These are phyloP conservation scores for Ormyrus nitidulus DNA, from an alignment of 2,888 invertebrate species.

Conservation along the genomic window DNA sequence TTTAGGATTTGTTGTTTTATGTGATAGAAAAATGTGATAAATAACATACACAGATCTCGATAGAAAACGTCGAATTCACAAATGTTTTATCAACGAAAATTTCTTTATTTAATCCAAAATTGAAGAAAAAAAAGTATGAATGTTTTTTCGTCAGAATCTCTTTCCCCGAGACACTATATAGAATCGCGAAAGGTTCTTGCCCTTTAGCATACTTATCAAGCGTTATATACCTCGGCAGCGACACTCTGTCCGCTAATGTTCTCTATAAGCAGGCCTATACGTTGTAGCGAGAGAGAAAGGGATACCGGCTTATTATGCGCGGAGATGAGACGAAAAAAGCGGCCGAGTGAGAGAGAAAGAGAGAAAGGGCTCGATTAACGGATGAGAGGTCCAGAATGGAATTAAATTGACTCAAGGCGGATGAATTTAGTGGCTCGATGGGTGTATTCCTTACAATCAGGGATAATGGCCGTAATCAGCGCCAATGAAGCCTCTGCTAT, in stretches of 20 bases:
- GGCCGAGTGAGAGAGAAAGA: conserved; percentile 1
- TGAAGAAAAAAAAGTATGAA: not conserved
- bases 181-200: conserved; percentile 30
- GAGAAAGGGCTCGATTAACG: conserved; percentile 31
- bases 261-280: conserved; percentile 3
- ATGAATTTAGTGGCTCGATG: conserved; percentile 45
- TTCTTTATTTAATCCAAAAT: not conserved
- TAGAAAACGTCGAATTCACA: too few relatives aligned
- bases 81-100: not conserved
- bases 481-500: conserved; percentile 17
- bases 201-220: conserved; percentile 44
- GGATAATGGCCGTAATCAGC: conserved; percentile 51
- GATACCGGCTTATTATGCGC: not conserved
- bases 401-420: conserved; percentile 55
- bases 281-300: conserved; percentile 11
- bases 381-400: conserved; percentile 42
- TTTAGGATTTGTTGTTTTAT: too few relatives aligned
- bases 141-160: too few relatives aligned
- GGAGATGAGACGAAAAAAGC: not conserved
- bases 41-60: too few relatives aligned
- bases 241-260: not conserved
- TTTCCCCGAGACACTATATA: not conserved
- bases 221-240: not conserved
- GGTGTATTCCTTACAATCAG: conserved; percentile 56
- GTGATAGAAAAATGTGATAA: too few relatives aligned